Evolutionary conservation across 1,140 invertebrate species (phyloP).

Genomic region (Lepidurus arcticus): DNA sequence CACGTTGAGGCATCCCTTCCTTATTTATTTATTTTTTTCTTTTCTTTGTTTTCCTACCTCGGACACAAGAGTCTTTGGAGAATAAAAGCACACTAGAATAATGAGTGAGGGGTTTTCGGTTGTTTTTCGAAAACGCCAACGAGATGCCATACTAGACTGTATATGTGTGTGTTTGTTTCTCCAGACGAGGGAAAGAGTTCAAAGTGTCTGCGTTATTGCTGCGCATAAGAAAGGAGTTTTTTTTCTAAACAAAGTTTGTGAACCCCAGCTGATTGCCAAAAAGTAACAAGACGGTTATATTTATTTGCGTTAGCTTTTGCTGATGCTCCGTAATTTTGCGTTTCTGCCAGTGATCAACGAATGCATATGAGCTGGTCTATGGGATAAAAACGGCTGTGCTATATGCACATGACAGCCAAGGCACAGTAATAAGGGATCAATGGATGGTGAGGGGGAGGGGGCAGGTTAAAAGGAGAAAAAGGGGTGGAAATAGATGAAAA

Average conservation of each 20-base stretch:
- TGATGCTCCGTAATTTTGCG: constrained; percentile 8
- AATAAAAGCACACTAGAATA: constrained; percentile 10
- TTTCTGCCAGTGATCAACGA: not conserved
- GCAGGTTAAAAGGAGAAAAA: not conserved
- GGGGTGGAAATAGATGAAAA: not conserved
- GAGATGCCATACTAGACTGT: not conserved
- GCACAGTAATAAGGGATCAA: not conserved
- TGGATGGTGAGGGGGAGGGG: not conserved
- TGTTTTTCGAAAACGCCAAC: not conserved
- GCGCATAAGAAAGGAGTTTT: too few relatives aligned
- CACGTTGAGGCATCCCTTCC: not conserved
- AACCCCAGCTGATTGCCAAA: too few relatives aligned
- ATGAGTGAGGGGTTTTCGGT: not conserved
- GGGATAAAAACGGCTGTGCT: not conserved
- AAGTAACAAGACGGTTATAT: not conserved
- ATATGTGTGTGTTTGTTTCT: not conserved
- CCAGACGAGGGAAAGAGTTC: too few relatives aligned
- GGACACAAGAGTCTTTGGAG: not conserved
- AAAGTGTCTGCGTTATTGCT: too few relatives aligned
- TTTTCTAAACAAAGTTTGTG: too few relatives aligned
- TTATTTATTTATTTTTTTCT: not conserved
- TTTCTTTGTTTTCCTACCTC: not conserved
- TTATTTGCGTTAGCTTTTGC: constrained; percentile 19
- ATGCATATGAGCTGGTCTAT: not conserved
- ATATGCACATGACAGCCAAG: not conserved